Base-by-base conservation (phyloP, 1,140 invertebrate species). In the Reticulitermes speratus region DNA sequence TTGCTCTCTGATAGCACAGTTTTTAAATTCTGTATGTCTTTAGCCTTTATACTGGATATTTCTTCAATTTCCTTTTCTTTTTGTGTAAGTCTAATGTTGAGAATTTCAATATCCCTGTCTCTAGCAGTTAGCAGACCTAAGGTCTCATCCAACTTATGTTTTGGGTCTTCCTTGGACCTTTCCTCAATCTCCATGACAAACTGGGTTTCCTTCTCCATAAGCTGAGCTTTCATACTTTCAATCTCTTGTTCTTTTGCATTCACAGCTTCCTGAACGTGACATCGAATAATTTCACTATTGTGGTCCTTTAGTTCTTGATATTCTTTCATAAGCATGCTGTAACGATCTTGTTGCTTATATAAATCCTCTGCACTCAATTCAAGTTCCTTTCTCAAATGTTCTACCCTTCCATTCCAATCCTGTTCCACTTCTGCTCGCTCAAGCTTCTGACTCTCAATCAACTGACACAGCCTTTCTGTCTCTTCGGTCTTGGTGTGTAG, bases 11-110 rank as follows among this genome's bases (percentile, higher is more conserved):
- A 12, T 45, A 91, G 90, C 89, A 94, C 89, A 88, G 92, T 90
- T 90, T 93, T 91, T 59, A 90, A 89, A 81, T 90, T 91, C n/a
- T 91, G 65, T 44, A 88, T 88, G 0, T 90, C 90, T 0, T 91
- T 89, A 85, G 92, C 91, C 85, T 90, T 89, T 0, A 85, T 44
- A 21, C 32, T 55, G 23, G n/a, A 30, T 44, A 55, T 8, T 19
- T 59, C 48, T 16, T 32, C 52, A 44, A 84, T 45, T 44, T 84
- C 16, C 9, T n/a, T 45, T 48, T 84, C 83, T 44, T n/a, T 44
- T 25, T 84, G 19, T 3, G 11, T n/a, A 45, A 84, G 45, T 84
- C 30, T 45, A 16, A 19, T 6, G 30, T 84, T 85, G 8, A 85
- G 59, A 38, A 25, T 38, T 44, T 81, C 85, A 69, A 85, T 69